These are phyloP conservation scores for Paragorgia papillata DNA, from an alignment of 92 coral and sea anemone genomes.

Conservation along the genomic window DNA sequence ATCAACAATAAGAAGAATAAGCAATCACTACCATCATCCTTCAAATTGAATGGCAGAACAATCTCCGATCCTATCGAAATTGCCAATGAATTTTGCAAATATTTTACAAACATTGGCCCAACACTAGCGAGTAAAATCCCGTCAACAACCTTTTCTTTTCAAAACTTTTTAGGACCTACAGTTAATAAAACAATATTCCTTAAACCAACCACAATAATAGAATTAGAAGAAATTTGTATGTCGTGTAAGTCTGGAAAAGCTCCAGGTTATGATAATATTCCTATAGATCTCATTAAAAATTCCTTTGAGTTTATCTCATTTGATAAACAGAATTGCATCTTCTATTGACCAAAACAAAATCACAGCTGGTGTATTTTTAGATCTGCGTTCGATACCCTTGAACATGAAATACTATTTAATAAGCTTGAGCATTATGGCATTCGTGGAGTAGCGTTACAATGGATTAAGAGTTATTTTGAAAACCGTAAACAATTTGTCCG, in stretches of 20 bases:
- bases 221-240: not conserved
- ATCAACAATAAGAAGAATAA: not conserved
- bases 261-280: constrained; percentile 34
- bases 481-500: no score
- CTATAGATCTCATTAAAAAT: not conserved
- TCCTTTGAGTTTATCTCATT: not conserved
- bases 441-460: no score
- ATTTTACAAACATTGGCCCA: constrained; percentile 29
- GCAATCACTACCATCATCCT: not conserved
- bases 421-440: no score
- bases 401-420: no score
- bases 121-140: constrained; percentile 4
- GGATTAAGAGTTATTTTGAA: no score
- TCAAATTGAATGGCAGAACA: not conserved
- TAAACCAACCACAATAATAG: not conserved
- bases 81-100: constrained; percentile 8
- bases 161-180: not conserved
- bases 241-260: not conserved
- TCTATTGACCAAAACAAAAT: no score
- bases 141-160: not conserved
- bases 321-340: not conserved
- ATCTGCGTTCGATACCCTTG: no score
- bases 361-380: no score
- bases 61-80: not conserved
- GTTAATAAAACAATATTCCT: not conserved